Evolutionary conservation across 1,140 invertebrate species (phyloP).

Genomic region (Diploscapter pachys): DNA sequence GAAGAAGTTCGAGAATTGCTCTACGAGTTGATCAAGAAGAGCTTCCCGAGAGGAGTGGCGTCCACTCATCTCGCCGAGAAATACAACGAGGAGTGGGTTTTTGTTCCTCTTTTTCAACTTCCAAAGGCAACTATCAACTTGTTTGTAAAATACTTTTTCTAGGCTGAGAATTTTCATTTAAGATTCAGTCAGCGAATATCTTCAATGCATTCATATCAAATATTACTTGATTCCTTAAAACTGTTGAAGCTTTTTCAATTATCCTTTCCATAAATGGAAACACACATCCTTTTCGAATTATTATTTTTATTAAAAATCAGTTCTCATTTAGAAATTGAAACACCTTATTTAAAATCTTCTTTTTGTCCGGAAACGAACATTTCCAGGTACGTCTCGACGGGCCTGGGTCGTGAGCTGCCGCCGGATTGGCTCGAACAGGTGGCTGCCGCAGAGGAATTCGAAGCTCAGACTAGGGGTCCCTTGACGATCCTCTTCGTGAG

Average conservation of each 20-base stretch:
- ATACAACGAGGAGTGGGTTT: slow-evolving; percentile 35
- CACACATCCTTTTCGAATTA: background rate
- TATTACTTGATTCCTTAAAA: background rate
- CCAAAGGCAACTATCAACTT: no score
- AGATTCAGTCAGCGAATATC: no score
- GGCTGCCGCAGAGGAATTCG: slow-evolving; percentile 34
- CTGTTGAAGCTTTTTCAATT: no score
- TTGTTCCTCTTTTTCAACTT: background rate
- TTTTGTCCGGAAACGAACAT: background rate
- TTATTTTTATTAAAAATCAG: background rate
- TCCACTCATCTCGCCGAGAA: slow-evolving; percentile 26
- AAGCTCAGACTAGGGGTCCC: slow-evolving; percentile 30
- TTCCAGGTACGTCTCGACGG: slow-evolving; percentile 31
- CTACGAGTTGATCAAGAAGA: slow-evolving; percentile 38
- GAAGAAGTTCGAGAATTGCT: slow-evolving; percentile 40
- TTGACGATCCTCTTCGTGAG: slow-evolving; percentile 37
- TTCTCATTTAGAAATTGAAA: background rate
- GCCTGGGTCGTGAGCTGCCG: slow-evolving; percentile 27
- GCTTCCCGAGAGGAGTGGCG: slow-evolving; percentile 35
- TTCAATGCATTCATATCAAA: no score
- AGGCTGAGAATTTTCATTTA: no score
- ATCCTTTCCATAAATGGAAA: no score
- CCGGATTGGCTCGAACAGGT: slow-evolving; percentile 35
- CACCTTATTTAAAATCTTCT: slow-evolving; percentile 3
- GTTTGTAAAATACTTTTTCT: no score